These are phyloP conservation scores for Amorpha juglandis DNA, from an alignment of 2,888 invertebrate genomes.

Conservation along the genomic window DNA sequence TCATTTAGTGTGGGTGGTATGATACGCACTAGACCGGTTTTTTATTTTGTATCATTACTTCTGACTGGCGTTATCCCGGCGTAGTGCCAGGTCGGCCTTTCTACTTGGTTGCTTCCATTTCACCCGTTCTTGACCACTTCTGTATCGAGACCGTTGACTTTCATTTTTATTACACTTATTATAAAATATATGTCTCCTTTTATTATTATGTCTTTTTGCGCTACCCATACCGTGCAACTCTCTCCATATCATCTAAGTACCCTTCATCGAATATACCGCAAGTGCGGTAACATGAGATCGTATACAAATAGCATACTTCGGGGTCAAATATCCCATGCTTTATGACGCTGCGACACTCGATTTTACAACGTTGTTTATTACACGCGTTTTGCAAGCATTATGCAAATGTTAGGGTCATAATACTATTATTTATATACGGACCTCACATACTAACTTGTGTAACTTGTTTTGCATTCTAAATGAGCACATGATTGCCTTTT, in stretches of 20 bases:
- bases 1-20: too few species aligned
- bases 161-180: too few species aligned
- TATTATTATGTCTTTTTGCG: too few species aligned
- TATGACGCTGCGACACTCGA: slow-evolving; percentile 43
- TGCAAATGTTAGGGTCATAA: slow-evolving; percentile 16
- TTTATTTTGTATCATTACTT: too few species aligned
- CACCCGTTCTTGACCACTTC: too few species aligned
- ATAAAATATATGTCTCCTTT: too few species aligned
- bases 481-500: slow-evolving; percentile 7
- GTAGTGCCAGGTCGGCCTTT: too few species aligned
- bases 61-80: too few species aligned
- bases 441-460: neutral
- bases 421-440: slow-evolving; percentile 15
- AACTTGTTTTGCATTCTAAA: neutral
- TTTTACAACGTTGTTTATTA: slow-evolving; percentile 37
- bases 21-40: too few species aligned
- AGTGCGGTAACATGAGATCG: slow-evolving; percentile 54
- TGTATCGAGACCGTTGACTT: too few species aligned
- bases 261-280: slow-evolving; percentile 63
- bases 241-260: slow-evolving; percentile 42
- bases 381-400: slow-evolving; percentile 15
- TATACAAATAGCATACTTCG: slow-evolving; percentile 49
- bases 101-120: too few species aligned
- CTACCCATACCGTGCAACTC: too few species aligned
- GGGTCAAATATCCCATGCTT: slow-evolving; percentile 48